These are phyloP conservation scores for Ephialtes manifestator DNA, from an alignment of 2,888 invertebrate species.

Conservation along the genomic window DNA sequence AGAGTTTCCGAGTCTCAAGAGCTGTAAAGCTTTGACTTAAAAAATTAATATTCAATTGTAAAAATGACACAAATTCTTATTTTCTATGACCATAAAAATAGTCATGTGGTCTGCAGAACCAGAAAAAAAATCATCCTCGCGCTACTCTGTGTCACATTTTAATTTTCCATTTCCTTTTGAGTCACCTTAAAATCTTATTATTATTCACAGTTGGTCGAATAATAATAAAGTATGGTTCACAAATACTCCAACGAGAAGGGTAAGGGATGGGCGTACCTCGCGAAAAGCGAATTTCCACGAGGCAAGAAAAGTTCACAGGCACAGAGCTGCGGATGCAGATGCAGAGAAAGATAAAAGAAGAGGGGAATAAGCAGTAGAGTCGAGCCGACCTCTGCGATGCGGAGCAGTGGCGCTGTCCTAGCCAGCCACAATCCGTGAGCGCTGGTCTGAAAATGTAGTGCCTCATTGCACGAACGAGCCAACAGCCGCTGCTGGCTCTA, in stretches of 20 bases:
- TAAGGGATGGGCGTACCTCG: conserved; percentile 2
- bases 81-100: too few relatives aligned
- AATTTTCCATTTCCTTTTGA: conserved; percentile 1
- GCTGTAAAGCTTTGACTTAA: too few relatives aligned
- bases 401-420: conserved; percentile 17
- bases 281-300: conserved; percentile 29
- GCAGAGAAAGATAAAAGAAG: conserved; percentile 20
- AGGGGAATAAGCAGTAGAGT: conserved; percentile 17
- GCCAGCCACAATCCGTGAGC: conserved; percentile 23
- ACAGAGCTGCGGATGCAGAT: not conserved
- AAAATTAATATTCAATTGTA: too few relatives aligned
- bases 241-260: conserved; percentile 5
- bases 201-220: conserved; percentile 37
- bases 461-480: too few relatives aligned
- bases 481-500: not conserved
- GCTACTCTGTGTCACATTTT: not conserved
- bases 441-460: not conserved
- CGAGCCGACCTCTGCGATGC: conserved; percentile 19
- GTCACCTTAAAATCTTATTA: conserved; percentile 11
- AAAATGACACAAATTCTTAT: too few relatives aligned
- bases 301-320: conserved; percentile 17
- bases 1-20: too few relatives aligned
- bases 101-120: too few relatives aligned
- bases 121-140: too few relatives aligned
- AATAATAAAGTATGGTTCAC: conserved; percentile 37